Conservation (phyloP, 2,113 vertebrate species). For the Sebastes fasciatus region DNA sequence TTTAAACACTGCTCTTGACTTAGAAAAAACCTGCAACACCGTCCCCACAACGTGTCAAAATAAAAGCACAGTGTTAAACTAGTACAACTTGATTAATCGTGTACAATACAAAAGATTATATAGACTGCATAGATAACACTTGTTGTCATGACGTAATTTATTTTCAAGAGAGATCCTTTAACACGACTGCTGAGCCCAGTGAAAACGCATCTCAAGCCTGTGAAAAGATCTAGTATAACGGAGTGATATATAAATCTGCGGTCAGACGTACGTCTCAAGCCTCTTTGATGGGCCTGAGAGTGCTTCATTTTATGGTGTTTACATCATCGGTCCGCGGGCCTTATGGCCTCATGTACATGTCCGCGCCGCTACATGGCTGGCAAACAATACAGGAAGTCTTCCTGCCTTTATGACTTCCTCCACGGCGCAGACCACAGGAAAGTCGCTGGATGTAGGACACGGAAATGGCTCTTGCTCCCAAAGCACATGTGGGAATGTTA, state of each 20-base stretch:
- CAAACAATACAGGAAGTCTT: constrained; percentile 83
- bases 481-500: constrained; percentile 64
- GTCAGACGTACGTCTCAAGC: constrained; percentile 10
- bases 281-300: neutral
- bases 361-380: constrained; percentile 35
- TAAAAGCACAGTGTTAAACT: neutral
- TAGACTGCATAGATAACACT: neutral
- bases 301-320: constrained; percentile 48
- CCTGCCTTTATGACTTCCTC: constrained; percentile 85
- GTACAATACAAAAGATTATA: neutral
- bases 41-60: neutral
- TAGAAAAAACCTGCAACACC: neutral
- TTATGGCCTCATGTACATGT: constrained; percentile 5
- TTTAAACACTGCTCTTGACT: neutral
- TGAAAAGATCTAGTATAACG: neutral
- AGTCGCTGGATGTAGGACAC: constrained; percentile 54
- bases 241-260: constrained; percentile 1
- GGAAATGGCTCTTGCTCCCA: constrained; percentile 67
- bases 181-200: constrained; percentile 7
- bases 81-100: neutral
- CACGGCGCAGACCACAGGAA: constrained; percentile 69
- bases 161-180: neutral
- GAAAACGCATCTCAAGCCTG: constrained; percentile 19
- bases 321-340: constrained; percentile 15
- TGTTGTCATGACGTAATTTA: neutral